A percentile compares a stretch with the other conserved stretches of the same genome.
Conservation (phyloP, 2,888 invertebrate species). For the Nasonia oneida region DNA sequence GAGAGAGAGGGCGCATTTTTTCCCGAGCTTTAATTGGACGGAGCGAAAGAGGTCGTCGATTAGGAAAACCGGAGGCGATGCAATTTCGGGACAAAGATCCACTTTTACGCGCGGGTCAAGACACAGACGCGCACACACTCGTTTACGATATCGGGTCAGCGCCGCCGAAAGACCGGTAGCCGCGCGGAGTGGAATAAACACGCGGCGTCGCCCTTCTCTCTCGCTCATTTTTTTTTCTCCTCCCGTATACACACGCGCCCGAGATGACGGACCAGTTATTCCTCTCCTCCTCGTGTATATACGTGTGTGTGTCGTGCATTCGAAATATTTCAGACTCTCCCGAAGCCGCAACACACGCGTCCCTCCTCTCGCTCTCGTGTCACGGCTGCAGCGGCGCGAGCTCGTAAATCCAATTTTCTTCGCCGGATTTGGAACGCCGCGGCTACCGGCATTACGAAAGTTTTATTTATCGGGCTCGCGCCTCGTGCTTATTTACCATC, state of each 20-base stretch:
- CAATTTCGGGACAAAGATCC: neutral
- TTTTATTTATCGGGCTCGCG: conserved; percentile 50
- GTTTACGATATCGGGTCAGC: neutral
- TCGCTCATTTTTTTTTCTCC: neutral
- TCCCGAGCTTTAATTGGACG: neutral
- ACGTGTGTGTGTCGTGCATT: conserved; percentile 34
- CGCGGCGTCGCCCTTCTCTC: neutral
- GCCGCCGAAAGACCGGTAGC: neutral
- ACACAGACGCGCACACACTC: no score
- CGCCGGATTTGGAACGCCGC: conserved; percentile 61
- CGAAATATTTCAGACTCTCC: conserved; percentile 40
- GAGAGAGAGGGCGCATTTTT: conserved; percentile 45
- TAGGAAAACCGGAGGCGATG: neutral
- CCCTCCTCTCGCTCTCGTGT: neutral
- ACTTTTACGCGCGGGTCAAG: no score
- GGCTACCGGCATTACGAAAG: conserved; percentile 62
- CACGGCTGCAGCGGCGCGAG: conserved; percentile 39
- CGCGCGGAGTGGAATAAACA: neutral
- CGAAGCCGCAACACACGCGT: neutral
- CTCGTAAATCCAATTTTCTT: conserved; percentile 62
- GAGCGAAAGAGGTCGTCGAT: neutral
- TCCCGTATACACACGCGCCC: neutral
- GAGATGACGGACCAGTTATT: conserved; percentile 60
- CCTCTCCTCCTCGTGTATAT: conserved; percentile 21
- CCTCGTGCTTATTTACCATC: neutral